phyloP scores from a whole-genome alignment of 37 sponge, comb jelly and placozoan genomes.

The Cladorhizidae sp. region DNA sequence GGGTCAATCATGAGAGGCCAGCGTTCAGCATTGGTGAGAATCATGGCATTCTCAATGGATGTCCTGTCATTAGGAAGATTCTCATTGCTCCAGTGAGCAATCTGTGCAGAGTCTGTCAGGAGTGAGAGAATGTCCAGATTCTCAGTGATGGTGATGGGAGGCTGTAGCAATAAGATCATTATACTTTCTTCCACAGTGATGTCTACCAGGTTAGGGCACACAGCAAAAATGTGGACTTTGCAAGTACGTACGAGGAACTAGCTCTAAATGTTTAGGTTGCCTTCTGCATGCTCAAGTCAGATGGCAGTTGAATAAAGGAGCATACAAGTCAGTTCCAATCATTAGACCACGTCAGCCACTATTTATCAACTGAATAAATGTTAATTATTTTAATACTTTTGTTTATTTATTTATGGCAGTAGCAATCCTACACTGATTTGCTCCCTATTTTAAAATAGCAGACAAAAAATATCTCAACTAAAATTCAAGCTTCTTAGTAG shows the following conservation, averaged over 20 bases:
- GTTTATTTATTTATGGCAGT: too few species aligned
- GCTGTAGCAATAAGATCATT: conserved; percentile 30
- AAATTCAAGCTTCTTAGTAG: too few species aligned
- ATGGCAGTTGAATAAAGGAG: too few species aligned
- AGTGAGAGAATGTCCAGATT: conserved; percentile 86
- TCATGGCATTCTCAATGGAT: conserved; percentile 99
- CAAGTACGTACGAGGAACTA: too few species aligned
- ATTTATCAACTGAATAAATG: too few species aligned
- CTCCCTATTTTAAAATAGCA: too few species aligned
- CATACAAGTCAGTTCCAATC: too few species aligned
- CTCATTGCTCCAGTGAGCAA: conserved; percentile 96
- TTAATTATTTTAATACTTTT: too few species aligned
- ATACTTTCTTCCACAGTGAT: not conserved
- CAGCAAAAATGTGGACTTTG: not conserved
- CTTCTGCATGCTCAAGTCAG: too few species aligned
- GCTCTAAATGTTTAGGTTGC: not conserved
- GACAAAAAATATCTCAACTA: too few species aligned
- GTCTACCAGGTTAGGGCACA: not conserved
- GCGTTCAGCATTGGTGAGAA: conserved; percentile 91
- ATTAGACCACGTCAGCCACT: too few species aligned
- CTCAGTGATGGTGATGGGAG: conserved; percentile 87
- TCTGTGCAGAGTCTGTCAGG: conserved; percentile 90
- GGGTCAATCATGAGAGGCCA: conserved; percentile 99
- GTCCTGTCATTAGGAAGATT: conserved; percentile 95
- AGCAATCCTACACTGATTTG: too few species aligned